phyloP scores from a whole-genome alignment of 2,113 vertebrate species.

The Cavia aperea region DNA sequence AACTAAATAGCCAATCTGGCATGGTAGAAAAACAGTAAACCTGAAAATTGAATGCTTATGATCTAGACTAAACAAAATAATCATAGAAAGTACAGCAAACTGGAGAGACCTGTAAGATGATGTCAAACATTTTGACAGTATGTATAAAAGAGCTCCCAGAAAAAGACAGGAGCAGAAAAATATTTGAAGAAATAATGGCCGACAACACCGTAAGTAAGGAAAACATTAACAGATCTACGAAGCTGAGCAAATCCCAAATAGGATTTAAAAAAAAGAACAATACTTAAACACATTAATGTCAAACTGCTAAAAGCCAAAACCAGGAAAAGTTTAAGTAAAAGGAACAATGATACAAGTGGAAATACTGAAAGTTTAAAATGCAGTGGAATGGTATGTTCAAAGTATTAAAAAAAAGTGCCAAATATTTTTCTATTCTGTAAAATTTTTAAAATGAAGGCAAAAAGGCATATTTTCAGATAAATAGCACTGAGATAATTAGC shows the following conservation, averaged over 20 bases:
- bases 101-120: not conserved
- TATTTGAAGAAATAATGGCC: not conserved
- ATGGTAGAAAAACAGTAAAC: conserved; percentile 7
- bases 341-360: not conserved
- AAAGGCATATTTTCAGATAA: not conserved
- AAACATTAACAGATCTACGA: not conserved
- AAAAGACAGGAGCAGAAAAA: not conserved
- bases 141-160: not conserved
- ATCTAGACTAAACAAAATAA: not conserved
- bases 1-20: not conserved
- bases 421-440: conserved; percentile 3
- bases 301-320: not conserved
- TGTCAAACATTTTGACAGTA: not conserved
- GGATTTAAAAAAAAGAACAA: not conserved
- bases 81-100: not conserved
- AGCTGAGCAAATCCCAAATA: not conserved
- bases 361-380: not conserved
- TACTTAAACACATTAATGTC: not conserved
- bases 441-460: not conserved
- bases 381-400: not conserved
- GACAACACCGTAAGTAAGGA: not conserved
- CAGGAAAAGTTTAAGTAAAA: not conserved
- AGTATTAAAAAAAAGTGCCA: not conserved
- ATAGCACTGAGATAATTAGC: not conserved
- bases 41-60: not conserved